These are phyloP conservation scores for Catocala sponsa DNA, from an alignment of 2,888 invertebrate species.

Conservation along the genomic window DNA sequence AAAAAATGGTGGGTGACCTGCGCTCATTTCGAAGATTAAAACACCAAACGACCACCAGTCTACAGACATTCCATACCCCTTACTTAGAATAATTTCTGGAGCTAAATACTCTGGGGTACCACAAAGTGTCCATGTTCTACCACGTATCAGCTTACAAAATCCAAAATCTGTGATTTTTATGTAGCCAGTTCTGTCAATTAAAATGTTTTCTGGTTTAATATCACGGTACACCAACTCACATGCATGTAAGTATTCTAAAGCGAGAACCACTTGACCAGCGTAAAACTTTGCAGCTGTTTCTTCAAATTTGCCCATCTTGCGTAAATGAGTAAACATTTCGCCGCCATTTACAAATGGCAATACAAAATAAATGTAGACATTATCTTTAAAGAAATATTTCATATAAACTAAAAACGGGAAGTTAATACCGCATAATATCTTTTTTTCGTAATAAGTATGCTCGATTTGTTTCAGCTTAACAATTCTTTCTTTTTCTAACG, in stretches of 20 bases:
- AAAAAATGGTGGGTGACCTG: constrained; percentile 97
- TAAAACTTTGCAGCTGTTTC: constrained; percentile 95
- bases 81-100: constrained; percentile 96
- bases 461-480: constrained; percentile 95
- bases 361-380: constrained; percentile 93
- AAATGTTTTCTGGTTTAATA: constrained; percentile 96
- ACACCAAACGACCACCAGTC: constrained; percentile 99
- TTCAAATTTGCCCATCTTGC: constrained; percentile 90
- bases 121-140: constrained; percentile 96
- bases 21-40: constrained; percentile 95
- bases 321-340: constrained; percentile 94
- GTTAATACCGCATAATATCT: constrained; percentile 93
- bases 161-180: constrained; percentile 97
- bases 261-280: constrained; percentile 95
- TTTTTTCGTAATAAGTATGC: constrained; percentile 96
- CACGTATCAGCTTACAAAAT: constrained; percentile 94
- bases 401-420: constrained; percentile 96
- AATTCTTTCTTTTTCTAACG: constrained; percentile 95
- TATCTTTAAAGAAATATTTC: constrained; percentile 95
- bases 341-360: constrained; percentile 95
- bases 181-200: constrained; percentile 93
- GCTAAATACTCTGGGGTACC: constrained; percentile 99
- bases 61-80: constrained; percentile 96
- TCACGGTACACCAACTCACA: constrained; percentile 96
- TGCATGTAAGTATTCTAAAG: constrained; percentile 96